Percentiles rank a stretch among this genome's conserved stretches.
Evolutionary conservation across 2,113 vertebrate species (phyloP).

Genomic region (Boulengerochromis microlepis): DNA sequence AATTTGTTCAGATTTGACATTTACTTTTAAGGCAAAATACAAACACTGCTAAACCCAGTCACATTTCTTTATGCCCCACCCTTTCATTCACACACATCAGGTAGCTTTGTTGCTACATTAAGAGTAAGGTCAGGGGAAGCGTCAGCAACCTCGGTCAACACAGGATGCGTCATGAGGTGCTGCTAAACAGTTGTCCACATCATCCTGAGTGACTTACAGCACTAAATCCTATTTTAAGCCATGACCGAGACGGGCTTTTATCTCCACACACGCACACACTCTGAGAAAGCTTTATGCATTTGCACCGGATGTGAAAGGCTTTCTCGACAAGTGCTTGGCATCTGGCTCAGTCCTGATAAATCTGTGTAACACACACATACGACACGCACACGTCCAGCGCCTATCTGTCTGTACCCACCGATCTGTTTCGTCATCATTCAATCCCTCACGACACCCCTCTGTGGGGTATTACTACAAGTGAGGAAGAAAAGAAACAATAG

Average conservation of each 20-base stretch:
- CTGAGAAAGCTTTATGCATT: conserved; percentile 59
- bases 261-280: conserved; percentile 18
- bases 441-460: conserved; percentile 3
- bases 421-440: conserved; percentile 38
- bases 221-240: conserved; percentile 55
- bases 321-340: conserved; percentile 50
- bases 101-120: neutral
- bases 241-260: conserved; percentile 52
- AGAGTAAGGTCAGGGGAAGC: neutral
- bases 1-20: neutral
- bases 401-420: conserved; percentile 31
- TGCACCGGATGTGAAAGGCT: conserved; percentile 48
- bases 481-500: neutral
- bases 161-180: neutral
- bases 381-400: neutral
- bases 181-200: conserved; percentile 48
- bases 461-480: neutral
- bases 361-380: conserved; percentile 2
- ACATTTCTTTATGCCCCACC: neutral
- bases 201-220: conserved; percentile 47
- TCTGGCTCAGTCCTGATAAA: conserved; percentile 59
- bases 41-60: neutral
- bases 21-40: neutral
- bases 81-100: neutral
- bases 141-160: conserved; percentile 11